Conservation (phyloP, 2,113 vertebrate genomes). For the Fulica atra region DNA sequence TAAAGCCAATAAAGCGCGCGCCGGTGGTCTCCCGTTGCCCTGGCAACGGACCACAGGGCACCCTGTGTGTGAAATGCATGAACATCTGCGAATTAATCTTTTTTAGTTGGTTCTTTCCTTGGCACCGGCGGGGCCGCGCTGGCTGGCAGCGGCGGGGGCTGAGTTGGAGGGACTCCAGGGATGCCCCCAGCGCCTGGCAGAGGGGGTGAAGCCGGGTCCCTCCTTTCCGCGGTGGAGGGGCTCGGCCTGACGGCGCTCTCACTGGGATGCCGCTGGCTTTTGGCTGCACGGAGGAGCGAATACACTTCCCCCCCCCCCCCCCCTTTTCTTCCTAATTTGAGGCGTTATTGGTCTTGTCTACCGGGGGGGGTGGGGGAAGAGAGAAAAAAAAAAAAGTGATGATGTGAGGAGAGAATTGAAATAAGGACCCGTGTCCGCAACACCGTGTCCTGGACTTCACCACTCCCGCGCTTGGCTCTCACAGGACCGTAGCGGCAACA, state of each 20-base stretch:
- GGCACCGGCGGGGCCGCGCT: slow-evolving; percentile 62
- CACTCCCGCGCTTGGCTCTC: background rate
- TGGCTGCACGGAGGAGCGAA: slow-evolving; percentile 37
- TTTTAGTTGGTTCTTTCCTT: slow-evolving; percentile 81
- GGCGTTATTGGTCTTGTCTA: slow-evolving; percentile 57
- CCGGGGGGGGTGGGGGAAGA: background rate
- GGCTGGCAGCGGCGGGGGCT: slow-evolving; percentile 16
- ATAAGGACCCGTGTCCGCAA: background rate
- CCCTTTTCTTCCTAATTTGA: slow-evolving; percentile 52
- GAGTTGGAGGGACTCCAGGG: slow-evolving; percentile 69
- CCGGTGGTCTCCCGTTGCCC: slow-evolving; percentile 92
- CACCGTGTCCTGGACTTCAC: slow-evolving; percentile 24
- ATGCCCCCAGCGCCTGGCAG: slow-evolving; percentile 66
- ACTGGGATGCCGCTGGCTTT: slow-evolving; percentile 64
- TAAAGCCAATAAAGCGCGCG: slow-evolving; percentile 88
- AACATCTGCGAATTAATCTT: slow-evolving; percentile 86
- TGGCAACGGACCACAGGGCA: slow-evolving; percentile 91
- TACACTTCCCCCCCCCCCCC: background rate
- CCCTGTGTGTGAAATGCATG: slow-evolving; percentile 87
- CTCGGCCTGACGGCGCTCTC: slow-evolving; percentile 16
- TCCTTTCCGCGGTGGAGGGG: slow-evolving; percentile 51
- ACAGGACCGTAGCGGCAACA: background rate
- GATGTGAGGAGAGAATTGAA: slow-evolving; percentile 60
- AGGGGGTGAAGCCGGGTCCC: slow-evolving; percentile 66
- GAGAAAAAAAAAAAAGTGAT: background rate